phyloP scores from a whole-genome alignment of 92 coral and sea anemone genomes.

The Micromussa lordhowensis region DNA sequence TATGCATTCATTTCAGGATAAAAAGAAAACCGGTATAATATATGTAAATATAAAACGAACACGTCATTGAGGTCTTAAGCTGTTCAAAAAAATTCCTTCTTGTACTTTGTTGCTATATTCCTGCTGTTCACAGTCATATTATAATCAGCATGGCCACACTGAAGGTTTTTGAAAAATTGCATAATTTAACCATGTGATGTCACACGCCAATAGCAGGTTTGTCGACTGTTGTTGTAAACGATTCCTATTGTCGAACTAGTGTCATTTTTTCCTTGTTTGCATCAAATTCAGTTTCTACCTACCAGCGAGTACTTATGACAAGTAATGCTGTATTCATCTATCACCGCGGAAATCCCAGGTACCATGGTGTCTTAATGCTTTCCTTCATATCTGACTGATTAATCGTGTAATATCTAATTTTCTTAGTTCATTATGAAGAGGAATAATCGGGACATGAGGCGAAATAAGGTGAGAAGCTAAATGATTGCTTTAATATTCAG shows the following conservation, averaged over 20 bases:
- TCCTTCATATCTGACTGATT: not conserved
- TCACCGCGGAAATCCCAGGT: not conserved
- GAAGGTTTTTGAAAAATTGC: not conserved
- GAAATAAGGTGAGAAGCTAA: slow-evolving; percentile 27
- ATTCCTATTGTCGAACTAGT: not conserved
- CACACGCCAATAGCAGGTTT: not conserved
- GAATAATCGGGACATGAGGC: not conserved
- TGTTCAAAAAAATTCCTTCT: not conserved
- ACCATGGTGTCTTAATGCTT: not conserved
- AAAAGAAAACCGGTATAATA: no score
- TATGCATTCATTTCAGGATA: no score
- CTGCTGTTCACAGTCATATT: not conserved
- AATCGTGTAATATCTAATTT: not conserved
- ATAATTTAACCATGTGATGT: not conserved
- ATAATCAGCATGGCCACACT: not conserved
- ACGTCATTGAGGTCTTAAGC: not conserved
- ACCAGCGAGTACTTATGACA: not conserved
- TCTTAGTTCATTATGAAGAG: slow-evolving; percentile 6
- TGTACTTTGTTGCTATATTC: not conserved
- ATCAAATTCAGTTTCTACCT: not conserved
- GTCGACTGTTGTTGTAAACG: not conserved
- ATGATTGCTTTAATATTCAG: not conserved
- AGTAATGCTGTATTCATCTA: not conserved
- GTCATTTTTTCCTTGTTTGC: not conserved
- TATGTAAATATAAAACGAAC: no score